Percentiles rank a stretch among this genome's conserved stretches.
Evolutionary conservation across 2,888 invertebrate species (phyloP).

Genomic region (Phortica okadai): DNA sequence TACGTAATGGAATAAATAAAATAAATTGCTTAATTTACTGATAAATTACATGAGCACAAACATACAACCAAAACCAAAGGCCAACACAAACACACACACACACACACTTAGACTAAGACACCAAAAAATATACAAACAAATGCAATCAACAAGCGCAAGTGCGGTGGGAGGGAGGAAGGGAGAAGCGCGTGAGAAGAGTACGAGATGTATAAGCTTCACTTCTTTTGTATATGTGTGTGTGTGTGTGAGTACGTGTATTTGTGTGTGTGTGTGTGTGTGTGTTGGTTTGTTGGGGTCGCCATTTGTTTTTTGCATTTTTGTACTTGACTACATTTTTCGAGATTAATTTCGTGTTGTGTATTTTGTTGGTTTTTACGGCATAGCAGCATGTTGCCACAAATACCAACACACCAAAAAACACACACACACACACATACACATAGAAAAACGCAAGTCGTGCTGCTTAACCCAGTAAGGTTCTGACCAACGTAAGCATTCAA

Average conservation of each 20-base stretch:
- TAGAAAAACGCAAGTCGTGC: not conserved
- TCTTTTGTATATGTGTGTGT: not conserved
- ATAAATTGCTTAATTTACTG: constrained; percentile 75
- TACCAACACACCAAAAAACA: not conserved
- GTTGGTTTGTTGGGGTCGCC: not conserved
- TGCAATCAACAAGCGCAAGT: constrained; percentile 36
- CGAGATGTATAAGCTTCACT: not conserved
- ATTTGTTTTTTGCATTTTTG: constrained; percentile 49
- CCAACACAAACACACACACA: constrained; percentile 34
- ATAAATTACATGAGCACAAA: constrained; percentile 67
- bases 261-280: not conserved
- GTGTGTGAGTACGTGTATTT: not conserved
- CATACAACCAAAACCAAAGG: constrained; percentile 34
- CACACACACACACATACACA: constrained; percentile 14
- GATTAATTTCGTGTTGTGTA: constrained; percentile 59
- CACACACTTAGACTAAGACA: constrained; percentile 26
- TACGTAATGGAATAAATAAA: constrained; percentile 74
- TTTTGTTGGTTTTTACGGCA: constrained; percentile 18
- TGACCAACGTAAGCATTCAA: constrained; percentile 13
- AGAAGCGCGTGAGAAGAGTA: not conserved
- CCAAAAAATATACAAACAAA: constrained; percentile 20
- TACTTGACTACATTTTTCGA: constrained; percentile 63
- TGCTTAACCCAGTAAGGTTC: not conserved
- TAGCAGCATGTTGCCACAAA: constrained; percentile 26
- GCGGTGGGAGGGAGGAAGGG: not conserved